Base-by-base conservation (phyloP, 2,113 vertebrate species). In the Nyctibius bracteatus region DNA sequence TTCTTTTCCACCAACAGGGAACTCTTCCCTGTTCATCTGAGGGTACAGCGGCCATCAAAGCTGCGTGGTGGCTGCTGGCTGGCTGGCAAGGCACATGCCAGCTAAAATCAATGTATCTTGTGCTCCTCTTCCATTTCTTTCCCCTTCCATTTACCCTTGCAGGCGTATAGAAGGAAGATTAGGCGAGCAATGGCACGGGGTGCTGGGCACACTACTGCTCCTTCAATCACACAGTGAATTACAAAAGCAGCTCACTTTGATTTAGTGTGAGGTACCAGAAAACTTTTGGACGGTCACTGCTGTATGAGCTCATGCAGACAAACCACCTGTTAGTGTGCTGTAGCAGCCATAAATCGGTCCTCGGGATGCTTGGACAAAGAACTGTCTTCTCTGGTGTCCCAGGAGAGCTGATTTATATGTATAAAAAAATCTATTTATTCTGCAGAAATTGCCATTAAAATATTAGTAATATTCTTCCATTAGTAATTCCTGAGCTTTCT, bases 111-210 rank as follows among this genome's bases (percentile, higher is more conserved):
- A 19, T 23, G 2, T 4, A 46, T 67, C 51, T 35, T 3, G 2
- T 25, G 27, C 12, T 59, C 33, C 9, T 84, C 59, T 74, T 81
- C 47, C 39, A 25, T 81, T 68, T 41, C 9, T 67, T 75, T 65
- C 9, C 39, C 14, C 13, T 61, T 12, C 12, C 41, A 1, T 41
- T 5, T 3, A 17, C 22, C 8, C 35, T 20, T 47, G 39, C 23
- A 54, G 31, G 41, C 5, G 1, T 25, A 22, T 31, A 55, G 75
- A 85, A 57, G 54, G 49, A 86, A 65, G 43, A 88, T 46, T 14
- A 39, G 44, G 12, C 2, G 7, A 90, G 67, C 54, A 41, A 27
- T 2, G 33, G 37, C 2, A 0, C 0, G 0, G 10, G 57, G 47
- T 22, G 19, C 67, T 58, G 54, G 46, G 81, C 51, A 35, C 0